These are phyloP conservation scores for Platycnemis pennipes DNA, from an alignment of 2,888 invertebrate genomes.

Conservation along the genomic window DNA sequence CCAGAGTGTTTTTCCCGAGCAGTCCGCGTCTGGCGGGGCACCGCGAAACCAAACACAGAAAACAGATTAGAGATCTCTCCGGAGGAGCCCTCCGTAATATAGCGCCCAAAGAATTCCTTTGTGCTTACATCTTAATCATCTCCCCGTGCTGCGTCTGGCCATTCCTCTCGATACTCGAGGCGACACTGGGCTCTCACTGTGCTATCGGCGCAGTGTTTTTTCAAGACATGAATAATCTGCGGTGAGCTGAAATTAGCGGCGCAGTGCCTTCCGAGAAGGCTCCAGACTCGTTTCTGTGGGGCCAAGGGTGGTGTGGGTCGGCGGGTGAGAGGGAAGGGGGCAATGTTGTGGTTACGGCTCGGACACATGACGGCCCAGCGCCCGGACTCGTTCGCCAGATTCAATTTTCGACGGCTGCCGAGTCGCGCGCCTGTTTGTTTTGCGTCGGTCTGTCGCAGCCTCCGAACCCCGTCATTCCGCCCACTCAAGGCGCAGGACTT, in stretches of 20 bases:
- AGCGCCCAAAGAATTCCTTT: conserved; percentile 3
- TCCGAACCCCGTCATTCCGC: background rate
- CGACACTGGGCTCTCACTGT: background rate
- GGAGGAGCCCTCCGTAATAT: background rate
- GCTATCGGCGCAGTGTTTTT: background rate
- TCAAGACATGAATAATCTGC: conserved; percentile 2
- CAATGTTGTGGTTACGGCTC: background rate
- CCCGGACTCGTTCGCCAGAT: background rate
- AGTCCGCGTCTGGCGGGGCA: background rate
- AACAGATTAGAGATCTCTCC: background rate
- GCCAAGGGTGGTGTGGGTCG: background rate
- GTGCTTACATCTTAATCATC: conserved; percentile 6
- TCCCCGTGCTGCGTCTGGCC: background rate
- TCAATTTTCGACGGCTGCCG: background rate
- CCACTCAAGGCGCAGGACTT: background rate
- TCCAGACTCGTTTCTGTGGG: background rate
- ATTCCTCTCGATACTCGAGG: background rate
- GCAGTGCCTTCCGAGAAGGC: background rate
- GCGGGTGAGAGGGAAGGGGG: background rate
- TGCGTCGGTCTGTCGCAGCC: background rate
- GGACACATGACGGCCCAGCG: background rate
- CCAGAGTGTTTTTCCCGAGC: background rate
- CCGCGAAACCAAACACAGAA: background rate
- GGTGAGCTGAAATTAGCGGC: background rate
- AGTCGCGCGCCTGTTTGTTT: conserved; percentile 17